Evolutionary conservation across 2,113 vertebrate genomes (phyloP), one percentile per base, ranked within the genome.

Genomic region (Dipodomys spectabilis): DNA sequence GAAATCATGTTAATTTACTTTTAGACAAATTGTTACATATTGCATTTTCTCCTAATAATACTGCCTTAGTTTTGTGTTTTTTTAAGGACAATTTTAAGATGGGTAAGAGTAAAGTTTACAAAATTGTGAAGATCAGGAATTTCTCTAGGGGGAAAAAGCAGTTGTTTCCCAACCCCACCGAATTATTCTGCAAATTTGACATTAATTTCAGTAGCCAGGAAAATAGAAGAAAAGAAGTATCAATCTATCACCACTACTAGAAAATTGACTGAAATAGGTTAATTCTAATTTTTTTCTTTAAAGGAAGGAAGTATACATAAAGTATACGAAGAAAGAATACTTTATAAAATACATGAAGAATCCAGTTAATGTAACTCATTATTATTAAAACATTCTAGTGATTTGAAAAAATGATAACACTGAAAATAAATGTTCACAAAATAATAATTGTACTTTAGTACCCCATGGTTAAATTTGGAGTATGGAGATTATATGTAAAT

Each of bases 1-100:
- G 86, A 78, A 96, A 90, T 92, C 45, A 81, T 81, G 39, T 75
- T 92, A 93, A 88, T 94, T 23, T 96, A 57, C 39, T 90, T 92
- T 49, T 94, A 72, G 72, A 72, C 84, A 95, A 92, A 80, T 91
- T 82, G 44, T 93, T 90, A 72, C 69, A 27, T 87, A 60, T 53
- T 93, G 91, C 39, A 84, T 83, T 92, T 93, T 90, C 27, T 79
- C n/a, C 83, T 71, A 87, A 8, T 87, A 80, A 30, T 91, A 23
- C 49, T 95, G 72, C 12, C 22, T 81, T 93, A 80, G 64, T 92
- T 94, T 85, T 96, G 91, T 30, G 73, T 93, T 5, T 94, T 93
- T 6, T 39, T 39, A 39, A 88, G 44, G 71, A 65, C 23, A 95
- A n/a, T 82, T 25, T 44, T 88, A 74, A 44, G 45, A 86, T 89